Base-by-base conservation (phyloP, 1,140 invertebrate species). In the Macrosteles quadrilineatus region DNA sequence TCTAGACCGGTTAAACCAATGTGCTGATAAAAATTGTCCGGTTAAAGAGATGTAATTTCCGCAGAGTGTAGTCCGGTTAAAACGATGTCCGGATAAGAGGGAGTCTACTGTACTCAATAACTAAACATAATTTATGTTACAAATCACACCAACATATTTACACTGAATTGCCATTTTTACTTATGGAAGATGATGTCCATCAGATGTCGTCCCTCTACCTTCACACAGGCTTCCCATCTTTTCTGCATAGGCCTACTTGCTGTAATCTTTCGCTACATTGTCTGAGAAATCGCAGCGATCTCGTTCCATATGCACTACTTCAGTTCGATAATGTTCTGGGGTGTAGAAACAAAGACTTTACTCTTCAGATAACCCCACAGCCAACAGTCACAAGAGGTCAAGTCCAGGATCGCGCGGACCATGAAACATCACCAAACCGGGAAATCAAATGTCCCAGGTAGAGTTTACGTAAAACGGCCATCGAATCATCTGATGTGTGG, bases 311-410 rank as follows among this genome's bases (percentile, higher is more conserved):
- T 50, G 55, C 29, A 29, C 29, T 59, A 23, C 29, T 6, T 27
- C n/a, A 53, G 50, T 59, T 27, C 9, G 21, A 23, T 23, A 17
- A 59, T 29, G 21, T 27, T 29, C 21, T 12, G 55, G 27, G 23
- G 55, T 23, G 9, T 12, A 4, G 55, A 59, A 27, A 59, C 55
- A 59, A 59, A 59, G 4, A 59, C 55, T 25, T 59, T 59, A 59
- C 55, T 6, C 29, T 59, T 29, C 6, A 27, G 29, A 27, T 59
- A 29, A 11, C 23, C 55, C 27, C 21, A n/a, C 21, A 59, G 21
- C 23, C 9, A 29, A 59, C 23, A 59, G 55, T 59, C 55, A 59
- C 55, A 59, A 53, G 47, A 59, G 23, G 55, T 59, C 19, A 59
- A 9, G 19, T 59, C 29, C 2, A 2, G 27, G 27, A 59, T 59